These are phyloP conservation scores for Orchestia grillus DNA, from an alignment of 1,140 invertebrate genomes.

Conservation along the genomic window DNA sequence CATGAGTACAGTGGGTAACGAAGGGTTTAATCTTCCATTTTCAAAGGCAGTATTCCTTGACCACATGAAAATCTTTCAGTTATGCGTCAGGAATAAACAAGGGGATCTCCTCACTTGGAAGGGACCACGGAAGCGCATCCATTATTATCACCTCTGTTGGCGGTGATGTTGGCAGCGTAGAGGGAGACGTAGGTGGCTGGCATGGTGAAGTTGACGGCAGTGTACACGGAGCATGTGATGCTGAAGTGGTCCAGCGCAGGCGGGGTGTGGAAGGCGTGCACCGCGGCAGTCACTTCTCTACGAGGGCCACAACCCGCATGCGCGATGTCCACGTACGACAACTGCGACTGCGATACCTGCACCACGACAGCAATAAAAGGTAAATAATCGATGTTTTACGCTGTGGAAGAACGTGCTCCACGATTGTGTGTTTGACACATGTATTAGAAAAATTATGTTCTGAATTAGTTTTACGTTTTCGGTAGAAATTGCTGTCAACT, in stretches of 20 bases:
- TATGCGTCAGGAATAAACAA: too few species aligned
- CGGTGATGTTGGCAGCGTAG: conserved; percentile 83
- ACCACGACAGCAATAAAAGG: not conserved
- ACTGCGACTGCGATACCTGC: conserved; percentile 81
- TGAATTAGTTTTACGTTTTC: too few species aligned
- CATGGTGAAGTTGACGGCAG: conserved; percentile 90
- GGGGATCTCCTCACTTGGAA: too few species aligned
- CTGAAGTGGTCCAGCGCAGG: conserved; percentile 85
- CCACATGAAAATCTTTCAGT: too few species aligned
- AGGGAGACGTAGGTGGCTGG: conserved; percentile 86
- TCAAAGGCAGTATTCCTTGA: too few species aligned
- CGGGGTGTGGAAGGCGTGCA: conserved; percentile 88
- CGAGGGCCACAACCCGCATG: conserved; percentile 87
- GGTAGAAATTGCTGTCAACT: too few species aligned
- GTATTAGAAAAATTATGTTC: too few species aligned
- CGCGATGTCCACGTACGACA: conserved; percentile 84
- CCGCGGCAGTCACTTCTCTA: conserved; percentile 79
- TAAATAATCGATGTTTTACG: too few species aligned
- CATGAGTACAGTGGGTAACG: too few species aligned
- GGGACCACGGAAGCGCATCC: too few species aligned
- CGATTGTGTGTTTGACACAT: not conserved
- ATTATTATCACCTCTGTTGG: conserved; percentile 81
- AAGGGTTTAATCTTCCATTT: too few species aligned
- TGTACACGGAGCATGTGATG: conserved; percentile 88
- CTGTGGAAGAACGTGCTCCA: not conserved